These are phyloP conservation scores for Lasioglossum calceatum DNA, from an alignment of 2,888 invertebrate genomes.

Conservation along the genomic window DNA sequence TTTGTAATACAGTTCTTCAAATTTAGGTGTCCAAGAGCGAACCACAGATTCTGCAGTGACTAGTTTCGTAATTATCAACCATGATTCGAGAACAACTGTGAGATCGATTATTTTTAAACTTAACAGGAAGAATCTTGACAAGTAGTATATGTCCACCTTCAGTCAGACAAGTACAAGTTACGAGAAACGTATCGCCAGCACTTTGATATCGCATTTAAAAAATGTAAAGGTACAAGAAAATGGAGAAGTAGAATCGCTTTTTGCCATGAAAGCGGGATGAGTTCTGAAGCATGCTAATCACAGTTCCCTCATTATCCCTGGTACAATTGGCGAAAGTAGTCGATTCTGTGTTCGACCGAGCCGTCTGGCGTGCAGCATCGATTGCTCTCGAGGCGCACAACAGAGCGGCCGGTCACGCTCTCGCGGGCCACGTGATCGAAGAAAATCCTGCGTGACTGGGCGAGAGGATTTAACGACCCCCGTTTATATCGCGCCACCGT, in stretches of 20 bases:
- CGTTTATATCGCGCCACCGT: conserved; percentile 66
- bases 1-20: not conserved
- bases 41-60: not conserved
- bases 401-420: conserved; percentile 29
- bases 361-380: conserved; percentile 5
- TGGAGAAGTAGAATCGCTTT: not conserved
- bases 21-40: not conserved
- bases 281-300: not conserved
- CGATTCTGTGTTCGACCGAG: not conserved
- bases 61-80: no score
- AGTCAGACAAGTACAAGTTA: not conserved
- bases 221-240: not conserved
- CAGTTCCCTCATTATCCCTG: not conserved
- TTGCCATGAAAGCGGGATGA: not conserved
- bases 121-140: not conserved
- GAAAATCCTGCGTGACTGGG: conserved; percentile 69
- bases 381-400: conserved; percentile 1
- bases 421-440: conserved; percentile 54
- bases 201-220: not conserved
- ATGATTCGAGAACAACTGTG: not conserved
- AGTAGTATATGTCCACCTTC: not conserved
- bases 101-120: no score
- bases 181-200: not conserved
- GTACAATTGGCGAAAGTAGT: not conserved
- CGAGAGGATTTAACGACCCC: conserved; percentile 71